Evolutionary conservation across 64 coral and sea anemone species (phyloP), one percentile per base, ranked within the genome.

Genomic region (Astreopora myriophthalma): DNA sequence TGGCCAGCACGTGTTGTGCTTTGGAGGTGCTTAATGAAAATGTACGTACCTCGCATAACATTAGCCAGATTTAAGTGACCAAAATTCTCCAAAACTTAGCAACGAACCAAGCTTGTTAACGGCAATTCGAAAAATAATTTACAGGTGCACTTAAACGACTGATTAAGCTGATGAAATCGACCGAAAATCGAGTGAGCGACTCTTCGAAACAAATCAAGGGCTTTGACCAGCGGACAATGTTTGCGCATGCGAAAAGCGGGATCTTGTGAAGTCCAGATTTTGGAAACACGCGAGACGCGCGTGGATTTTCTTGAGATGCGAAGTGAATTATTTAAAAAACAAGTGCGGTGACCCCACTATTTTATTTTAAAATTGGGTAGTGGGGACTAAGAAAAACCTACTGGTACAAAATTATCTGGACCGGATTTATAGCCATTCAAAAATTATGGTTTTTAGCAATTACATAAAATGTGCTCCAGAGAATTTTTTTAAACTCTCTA

Each of bases 161-260:
- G 31, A 71, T 35, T 69, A 71, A 71, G 30, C 32, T 71, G 69
- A 71, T 42, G 39, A 42, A 42, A 42, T 42, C 39, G 9, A 42
- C 39, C 39, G 39, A 42, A 0, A 42, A 42, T 42, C 1, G 39
- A 42, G 39, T 9, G 39, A 42, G 0, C 39, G 1, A 42, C 1
- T 42, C 39, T 42, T 42, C 39, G 39, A 42, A 42, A 0, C 39
- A 42, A 42, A 42, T 42, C 39, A 42, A 42, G 39, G 39, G 20
- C 36, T 40, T 74, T 74, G 71, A 74, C 71, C 71, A 74, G 36
- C 71, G 71, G 71, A 37, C 71, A 74, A 74, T 19, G 7, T 40
- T 42, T 74, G 34, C 71, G 71, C 36, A 74, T 39, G 71, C 12
- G 19, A 74, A 74, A 74, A 39, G 20, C 71, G 16, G 71, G 34